Evolutionary conservation across 2,888 invertebrate genomes (phyloP), one percentile per base, ranked within the genome.

Genomic region (Ennomos erosarius): DNA sequence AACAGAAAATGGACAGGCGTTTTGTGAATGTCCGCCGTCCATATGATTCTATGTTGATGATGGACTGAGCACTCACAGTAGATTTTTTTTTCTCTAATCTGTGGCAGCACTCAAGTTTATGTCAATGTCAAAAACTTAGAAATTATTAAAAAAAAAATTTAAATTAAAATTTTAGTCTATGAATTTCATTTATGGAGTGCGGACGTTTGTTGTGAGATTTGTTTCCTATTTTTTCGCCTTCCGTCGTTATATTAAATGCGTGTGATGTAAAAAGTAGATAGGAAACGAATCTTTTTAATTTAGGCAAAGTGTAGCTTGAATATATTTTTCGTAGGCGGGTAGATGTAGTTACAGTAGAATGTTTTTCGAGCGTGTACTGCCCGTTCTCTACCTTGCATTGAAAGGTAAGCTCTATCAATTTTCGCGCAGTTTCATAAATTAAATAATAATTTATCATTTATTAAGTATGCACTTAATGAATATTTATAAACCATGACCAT

Each of bases 151-250:
- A 62, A 60, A 59, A 37, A 53, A 56, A n/a, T n/a, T n/a, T n/a
- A n/a, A n/a, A n/a, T n/a, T n/a, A 61, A 68, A 71, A 69, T 73
- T 4, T 26, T 90, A 90, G 90, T 90, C 89, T 90, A 89, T 90
- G 88, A 81, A 77, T 82, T 85, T 78, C 75, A 82, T 82, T 84
- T 81, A 88, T 84, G 88, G 73, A 75, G 87, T 76, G 76, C 68
- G 72, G 89, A 86, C 88, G 90, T 87, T 81, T 84, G 84, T 87
- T 85, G 87, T 88, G 86, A 83, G 74, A 84, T 84, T 86, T 82
- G 74, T 88, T 88, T 85, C 85, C 81, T 88, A 87, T 84, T 85
- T 26, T n/a, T 83, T 88, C 83, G 84, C 85, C 84, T 90, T 86
- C 83, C 85, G 87, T 87, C 85, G 81, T 84, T 80, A 26, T 46